phyloP scores from a whole-genome alignment of 2,888 invertebrate genomes.

The Sphinx pinastri region DNA sequence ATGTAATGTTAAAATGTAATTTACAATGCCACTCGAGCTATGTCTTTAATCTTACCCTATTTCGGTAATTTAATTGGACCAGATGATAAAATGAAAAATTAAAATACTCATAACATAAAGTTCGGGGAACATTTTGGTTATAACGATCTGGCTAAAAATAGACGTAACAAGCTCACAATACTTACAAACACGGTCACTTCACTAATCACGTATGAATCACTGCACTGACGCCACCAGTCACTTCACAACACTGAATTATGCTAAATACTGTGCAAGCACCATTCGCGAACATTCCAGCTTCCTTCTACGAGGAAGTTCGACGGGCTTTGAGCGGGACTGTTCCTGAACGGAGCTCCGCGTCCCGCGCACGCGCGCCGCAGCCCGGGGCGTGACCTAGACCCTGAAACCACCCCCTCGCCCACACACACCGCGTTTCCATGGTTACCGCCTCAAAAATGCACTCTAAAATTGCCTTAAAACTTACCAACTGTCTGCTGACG shows the following conservation, averaged over 20 bases:
- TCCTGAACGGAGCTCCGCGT: conserved; percentile 53
- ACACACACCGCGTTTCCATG: conserved; percentile 68
- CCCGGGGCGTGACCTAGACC: conserved; percentile 84
- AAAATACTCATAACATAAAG: neutral
- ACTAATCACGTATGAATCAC: conserved; percentile 12
- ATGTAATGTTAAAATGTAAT: neutral
- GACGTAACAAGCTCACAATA: conserved; percentile 1
- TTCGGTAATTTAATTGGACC: neutral
- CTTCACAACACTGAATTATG: conserved; percentile 24
- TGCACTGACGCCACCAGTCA: conserved; percentile 10
- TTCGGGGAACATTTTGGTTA: neutral
- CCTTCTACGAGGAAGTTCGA: conserved; percentile 59
- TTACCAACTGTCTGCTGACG: conserved; percentile 4
- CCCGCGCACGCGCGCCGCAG: conserved; percentile 69
- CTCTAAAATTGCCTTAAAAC: conserved; percentile 25
- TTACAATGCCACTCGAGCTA: neutral
- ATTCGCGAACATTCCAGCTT: conserved; percentile 39
- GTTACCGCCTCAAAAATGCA: conserved; percentile 47
- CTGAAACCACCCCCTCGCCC: conserved; percentile 79
- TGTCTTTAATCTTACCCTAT: neutral
- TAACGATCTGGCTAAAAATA: neutral
- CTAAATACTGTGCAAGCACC: conserved; percentile 11
- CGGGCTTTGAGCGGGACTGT: conserved; percentile 59
- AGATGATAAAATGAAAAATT: neutral
- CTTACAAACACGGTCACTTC: conserved; percentile 22